Evolutionary conservation across 2,113 vertebrate genomes (phyloP), one percentile per base, ranked within the genome.

Genomic region (Aphyosemion australe): DNA sequence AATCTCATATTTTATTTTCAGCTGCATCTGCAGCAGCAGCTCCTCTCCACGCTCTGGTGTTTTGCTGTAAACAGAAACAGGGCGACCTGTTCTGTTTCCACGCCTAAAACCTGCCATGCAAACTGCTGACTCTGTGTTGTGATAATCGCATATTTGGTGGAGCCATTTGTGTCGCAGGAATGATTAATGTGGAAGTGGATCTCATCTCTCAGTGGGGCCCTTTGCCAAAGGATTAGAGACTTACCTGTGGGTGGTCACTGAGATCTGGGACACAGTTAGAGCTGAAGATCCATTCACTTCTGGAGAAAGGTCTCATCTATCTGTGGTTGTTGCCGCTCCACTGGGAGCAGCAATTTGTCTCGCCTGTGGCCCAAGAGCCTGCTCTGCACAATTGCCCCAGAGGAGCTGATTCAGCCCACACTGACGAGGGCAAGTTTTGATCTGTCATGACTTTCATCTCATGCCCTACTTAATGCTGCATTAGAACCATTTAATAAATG

Each of bases 171-270:
- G 85, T 84, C 68, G 6, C 58, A 34, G 82, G 51, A 66, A 78
- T 86, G 84, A 90, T 90, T 82, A 86, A 90, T 88, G 82, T 84
- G 76, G 58, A 79, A 53, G 74, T 72, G 62, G 78, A 83, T 78
- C 72, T 65, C 50, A 31, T 62, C 65, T 78, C 82, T 78, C 81
- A 7, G 32, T 77, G 78, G 84, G 66, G 67, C 39, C 55, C 58
- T 84, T 76, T 72, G 76, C 74, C 59, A 72, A 51, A 80, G 64
- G 84, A 77, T 55, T 52, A 68, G 69, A 85, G 71, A 75, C 72
- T 69, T 86, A 86, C 85, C 82, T 85, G 84, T 86, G 82, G 85
- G 85, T 86, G 88, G 85, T 80, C 83, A 20, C 65, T 65, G 65
- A 85, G 85, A 84, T 82, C 74, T 82, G 72, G 87, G 83, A 84